These are phyloP conservation scores for Philhelius pedissequus DNA, from an alignment of 2,888 invertebrate genomes.

Conservation along the genomic window DNA sequence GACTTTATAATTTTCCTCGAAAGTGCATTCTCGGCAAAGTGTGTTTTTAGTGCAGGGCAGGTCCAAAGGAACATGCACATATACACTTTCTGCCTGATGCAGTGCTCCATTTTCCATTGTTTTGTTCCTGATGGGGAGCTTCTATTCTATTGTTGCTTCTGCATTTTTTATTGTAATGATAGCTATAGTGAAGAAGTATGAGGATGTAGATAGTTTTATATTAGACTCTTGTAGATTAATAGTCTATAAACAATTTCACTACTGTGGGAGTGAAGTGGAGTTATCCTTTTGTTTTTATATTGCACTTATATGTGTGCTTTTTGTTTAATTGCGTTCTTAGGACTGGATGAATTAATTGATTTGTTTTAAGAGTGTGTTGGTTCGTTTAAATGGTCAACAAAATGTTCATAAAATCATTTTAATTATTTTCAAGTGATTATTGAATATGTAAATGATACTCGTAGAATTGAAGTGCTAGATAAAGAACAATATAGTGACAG, in stretches of 20 bases:
- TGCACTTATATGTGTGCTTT: not conserved
- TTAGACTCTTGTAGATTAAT: constrained; percentile 20
- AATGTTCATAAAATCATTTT: not conserved
- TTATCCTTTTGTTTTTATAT: not conserved
- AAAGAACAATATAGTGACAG: too few species aligned
- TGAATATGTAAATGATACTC: not conserved
- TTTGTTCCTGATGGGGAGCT: not conserved
- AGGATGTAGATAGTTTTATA: not conserved
- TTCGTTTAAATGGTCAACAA: not conserved
- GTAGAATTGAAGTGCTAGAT: not conserved
- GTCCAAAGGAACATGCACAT: not conserved
- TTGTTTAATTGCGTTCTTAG: not conserved
- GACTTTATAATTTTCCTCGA: constrained; percentile 3
- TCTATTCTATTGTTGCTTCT: constrained; percentile 7
- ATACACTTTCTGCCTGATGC: constrained; percentile 10
- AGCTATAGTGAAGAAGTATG: not conserved
- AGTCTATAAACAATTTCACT: constrained; percentile 6
- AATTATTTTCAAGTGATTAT: not conserved
- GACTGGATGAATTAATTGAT: not conserved
- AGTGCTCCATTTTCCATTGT: constrained; percentile 7
- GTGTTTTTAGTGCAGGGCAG: constrained; percentile 17
- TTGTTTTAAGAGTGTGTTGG: not conserved
- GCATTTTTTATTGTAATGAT: not conserved
- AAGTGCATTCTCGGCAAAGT: constrained; percentile 10
- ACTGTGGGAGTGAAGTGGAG: constrained; percentile 15